phyloP scores from a whole-genome alignment of 2,797 vertebrate species.

The Chelonia mydas region DNA sequence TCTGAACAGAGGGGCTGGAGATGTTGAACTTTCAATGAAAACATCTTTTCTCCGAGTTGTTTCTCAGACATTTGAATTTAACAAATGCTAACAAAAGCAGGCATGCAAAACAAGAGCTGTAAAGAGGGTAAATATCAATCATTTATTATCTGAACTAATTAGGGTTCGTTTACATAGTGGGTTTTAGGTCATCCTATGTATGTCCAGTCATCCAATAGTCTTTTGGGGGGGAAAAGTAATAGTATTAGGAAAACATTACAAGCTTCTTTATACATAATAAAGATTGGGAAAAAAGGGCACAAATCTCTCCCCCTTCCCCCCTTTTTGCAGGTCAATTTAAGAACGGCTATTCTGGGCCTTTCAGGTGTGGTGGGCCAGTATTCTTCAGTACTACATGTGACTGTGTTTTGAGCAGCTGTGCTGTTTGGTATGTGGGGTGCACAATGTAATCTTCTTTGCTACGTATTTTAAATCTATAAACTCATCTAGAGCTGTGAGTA shows the following conservation, averaged over 20 bases:
- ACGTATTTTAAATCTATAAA: background rate
- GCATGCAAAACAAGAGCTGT: background rate
- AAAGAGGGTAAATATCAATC: background rate
- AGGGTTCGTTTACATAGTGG: background rate
- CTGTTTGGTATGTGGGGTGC: background rate
- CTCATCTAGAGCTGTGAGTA: background rate
- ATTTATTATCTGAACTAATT: background rate
- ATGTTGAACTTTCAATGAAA: background rate
- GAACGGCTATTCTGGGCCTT: background rate
- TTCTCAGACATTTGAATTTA: background rate
- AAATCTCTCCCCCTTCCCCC: background rate
- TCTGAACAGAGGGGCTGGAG: background rate
- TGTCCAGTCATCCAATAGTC: background rate
- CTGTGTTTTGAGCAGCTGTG: accelerated
- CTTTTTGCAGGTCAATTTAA: background rate
- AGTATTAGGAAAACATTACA: background rate
- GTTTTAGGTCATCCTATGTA: background rate
- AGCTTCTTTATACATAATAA: background rate
- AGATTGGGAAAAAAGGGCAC: background rate
- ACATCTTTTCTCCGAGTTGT: background rate
- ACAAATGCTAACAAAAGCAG: background rate
- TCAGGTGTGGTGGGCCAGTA: background rate
- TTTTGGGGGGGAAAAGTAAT: too few species aligned
- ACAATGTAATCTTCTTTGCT: background rate
- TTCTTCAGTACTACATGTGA: background rate